These are phyloP conservation scores for Catharus minimus DNA, from an alignment of 2,113 vertebrate species.

Conservation along the genomic window DNA sequence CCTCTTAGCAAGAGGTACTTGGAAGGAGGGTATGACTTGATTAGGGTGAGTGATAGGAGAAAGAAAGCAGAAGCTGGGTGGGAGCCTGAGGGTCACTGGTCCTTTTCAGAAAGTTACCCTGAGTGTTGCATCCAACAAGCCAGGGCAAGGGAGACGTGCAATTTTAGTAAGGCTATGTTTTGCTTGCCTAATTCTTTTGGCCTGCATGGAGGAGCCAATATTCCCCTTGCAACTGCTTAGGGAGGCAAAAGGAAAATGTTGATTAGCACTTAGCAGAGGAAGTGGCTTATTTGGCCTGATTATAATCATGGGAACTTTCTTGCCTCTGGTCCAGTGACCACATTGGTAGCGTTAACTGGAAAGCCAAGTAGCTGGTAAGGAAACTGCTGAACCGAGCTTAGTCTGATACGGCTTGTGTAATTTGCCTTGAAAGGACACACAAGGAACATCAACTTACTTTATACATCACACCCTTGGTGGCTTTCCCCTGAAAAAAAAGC, in stretches of 20 bases:
- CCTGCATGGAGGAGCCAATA: neutral
- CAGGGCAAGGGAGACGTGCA: rapidly evolving
- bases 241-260: slow-evolving; percentile 46
- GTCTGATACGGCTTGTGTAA: neutral
- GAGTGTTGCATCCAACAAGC: neutral
- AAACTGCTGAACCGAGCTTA: slow-evolving; percentile 21
- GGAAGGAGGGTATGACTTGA: neutral
- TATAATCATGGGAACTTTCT: slow-evolving; percentile 22
- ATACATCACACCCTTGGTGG: rapidly evolving
- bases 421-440: neutral
- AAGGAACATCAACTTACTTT: neutral
- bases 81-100: neutral
- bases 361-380: slow-evolving; percentile 2
- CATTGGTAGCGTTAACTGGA: neutral
- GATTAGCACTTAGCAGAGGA: slow-evolving; percentile 46
- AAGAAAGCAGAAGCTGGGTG: slow-evolving; percentile 16
- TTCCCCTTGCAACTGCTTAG: slow-evolving; percentile 19
- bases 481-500: neutral
- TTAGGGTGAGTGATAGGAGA: neutral
- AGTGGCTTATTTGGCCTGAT: slow-evolving; percentile 47
- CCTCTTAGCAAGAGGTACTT: neutral
- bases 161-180: neutral
- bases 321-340: slow-evolving; percentile 7
- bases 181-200: neutral
- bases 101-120: neutral